Evolutionary conservation across 2,113 vertebrate genomes (phyloP).

Genomic region (Holacanthus passer): DNA sequence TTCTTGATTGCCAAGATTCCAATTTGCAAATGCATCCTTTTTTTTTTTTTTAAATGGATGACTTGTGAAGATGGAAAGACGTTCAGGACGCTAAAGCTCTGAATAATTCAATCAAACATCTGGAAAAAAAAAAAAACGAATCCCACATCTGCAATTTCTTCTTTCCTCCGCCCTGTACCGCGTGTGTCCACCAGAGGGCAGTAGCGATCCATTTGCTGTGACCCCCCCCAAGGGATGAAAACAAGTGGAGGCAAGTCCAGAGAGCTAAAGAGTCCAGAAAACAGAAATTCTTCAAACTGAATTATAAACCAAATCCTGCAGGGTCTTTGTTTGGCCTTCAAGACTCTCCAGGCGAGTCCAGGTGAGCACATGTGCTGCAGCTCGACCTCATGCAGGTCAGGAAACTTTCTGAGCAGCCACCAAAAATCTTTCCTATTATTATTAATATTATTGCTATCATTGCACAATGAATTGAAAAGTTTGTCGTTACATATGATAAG

Average conservation of each 20-base stretch:
- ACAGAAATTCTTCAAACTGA: not conserved
- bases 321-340: not conserved
- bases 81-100: not conserved
- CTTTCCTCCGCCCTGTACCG: not conserved
- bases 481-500: too few species aligned
- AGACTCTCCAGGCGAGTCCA: not conserved
- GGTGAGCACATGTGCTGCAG: too few species aligned
- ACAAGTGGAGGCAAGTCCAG: not conserved
- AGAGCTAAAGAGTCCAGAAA: not conserved
- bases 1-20: not conserved
- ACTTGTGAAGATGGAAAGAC: not conserved
- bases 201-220: slow-evolving; percentile 1
- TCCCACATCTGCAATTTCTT: slow-evolving; percentile 1
- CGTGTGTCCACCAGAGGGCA: slow-evolving; percentile 56
- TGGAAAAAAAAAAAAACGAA: slow-evolving; percentile 30
- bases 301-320: not conserved
- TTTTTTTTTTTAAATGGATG: not conserved
- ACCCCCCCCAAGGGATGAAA: not conserved
- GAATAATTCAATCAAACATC: slow-evolving; percentile 53
- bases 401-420: too few species aligned
- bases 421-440: too few species aligned
- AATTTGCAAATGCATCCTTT: not conserved
- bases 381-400: too few species aligned
- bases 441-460: too few species aligned
- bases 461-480: too few species aligned